Conservation (phyloP, 23 tunicate species). For the Trididemnum nubilum region DNA sequence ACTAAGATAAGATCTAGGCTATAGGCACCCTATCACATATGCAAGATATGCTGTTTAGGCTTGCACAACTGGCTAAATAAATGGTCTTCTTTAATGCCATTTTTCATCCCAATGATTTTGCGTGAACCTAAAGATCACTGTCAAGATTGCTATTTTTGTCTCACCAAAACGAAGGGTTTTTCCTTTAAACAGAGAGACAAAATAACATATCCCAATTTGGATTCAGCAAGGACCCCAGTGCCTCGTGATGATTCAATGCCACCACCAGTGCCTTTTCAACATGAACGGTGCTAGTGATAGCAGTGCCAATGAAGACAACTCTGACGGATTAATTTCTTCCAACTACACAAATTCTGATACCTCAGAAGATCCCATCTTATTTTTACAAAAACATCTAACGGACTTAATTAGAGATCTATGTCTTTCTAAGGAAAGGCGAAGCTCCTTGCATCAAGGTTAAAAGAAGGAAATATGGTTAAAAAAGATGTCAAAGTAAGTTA, state of each 20-base stretch:
- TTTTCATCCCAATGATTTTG: slow-evolving; percentile 45
- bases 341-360: slow-evolving; percentile 10
- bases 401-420: slow-evolving; percentile 28
- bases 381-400: slow-evolving; percentile 25
- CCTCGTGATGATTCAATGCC: slow-evolving; percentile 22
- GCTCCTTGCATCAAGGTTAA: slow-evolving; percentile 21
- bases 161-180: slow-evolving; percentile 29
- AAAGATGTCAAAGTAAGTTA: slow-evolving; percentile 14
- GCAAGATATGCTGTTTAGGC: too few species aligned
- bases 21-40: too few species aligned
- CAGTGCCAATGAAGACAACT: slow-evolving; percentile 10
- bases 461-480: slow-evolving; percentile 17
- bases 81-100: slow-evolving; percentile 22
- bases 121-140: slow-evolving; percentile 34
- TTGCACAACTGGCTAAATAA: slow-evolving; percentile 43
- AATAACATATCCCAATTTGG: slow-evolving; percentile 37
- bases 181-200: slow-evolving; percentile 25
- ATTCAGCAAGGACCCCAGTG: slow-evolving; percentile 24
- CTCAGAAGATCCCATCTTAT: slow-evolving; percentile 8
- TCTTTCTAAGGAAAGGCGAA: slow-evolving; percentile 30
- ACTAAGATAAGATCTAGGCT: slow-evolving; percentile 29
- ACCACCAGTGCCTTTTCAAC: slow-evolving; percentile 32
- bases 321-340: slow-evolving; percentile 8
- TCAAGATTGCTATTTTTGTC: slow-evolving; percentile 43
- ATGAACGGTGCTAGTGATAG: background rate